Percentiles rank a stretch among this genome's conserved stretches.
Conservation (phyloP, 2,113 vertebrate genomes). For the Thinocorus orbignyianus region DNA sequence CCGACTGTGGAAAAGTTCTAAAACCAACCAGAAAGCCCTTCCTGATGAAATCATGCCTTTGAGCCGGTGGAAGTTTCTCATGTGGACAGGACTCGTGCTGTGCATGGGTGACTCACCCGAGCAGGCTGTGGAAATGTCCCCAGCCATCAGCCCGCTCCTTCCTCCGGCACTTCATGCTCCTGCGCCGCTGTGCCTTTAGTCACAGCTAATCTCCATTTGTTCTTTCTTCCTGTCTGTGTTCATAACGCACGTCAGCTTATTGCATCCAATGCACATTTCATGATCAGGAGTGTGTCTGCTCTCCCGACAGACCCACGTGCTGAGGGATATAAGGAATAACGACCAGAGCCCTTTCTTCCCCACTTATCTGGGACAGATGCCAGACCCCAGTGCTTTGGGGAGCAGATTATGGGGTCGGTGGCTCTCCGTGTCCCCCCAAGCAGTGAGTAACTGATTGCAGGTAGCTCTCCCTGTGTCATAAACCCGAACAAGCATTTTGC, state of each 20-base stretch:
- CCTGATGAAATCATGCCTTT: neutral
- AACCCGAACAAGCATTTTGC: neutral
- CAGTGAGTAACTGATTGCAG: rapidly evolving
- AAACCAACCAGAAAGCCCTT: neutral
- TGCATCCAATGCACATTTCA: neutral
- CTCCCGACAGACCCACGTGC: neutral
- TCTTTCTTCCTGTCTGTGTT: neutral
- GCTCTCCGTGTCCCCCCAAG: neutral
- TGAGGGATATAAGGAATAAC: neutral
- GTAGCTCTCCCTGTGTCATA: rapidly evolving
- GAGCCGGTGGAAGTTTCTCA: neutral
- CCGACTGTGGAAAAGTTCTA: neutral
- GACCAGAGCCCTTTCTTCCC: neutral
- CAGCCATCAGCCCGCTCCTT: neutral
- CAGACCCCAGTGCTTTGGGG: neutral
- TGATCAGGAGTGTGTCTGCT: rapidly evolving
- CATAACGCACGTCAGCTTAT: neutral
- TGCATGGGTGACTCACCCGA: neutral
- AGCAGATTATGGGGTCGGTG: neutral
- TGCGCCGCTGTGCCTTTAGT: neutral
- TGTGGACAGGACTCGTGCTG: neutral
- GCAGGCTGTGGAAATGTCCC: neutral
- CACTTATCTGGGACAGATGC: neutral
- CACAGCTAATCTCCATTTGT: neutral
- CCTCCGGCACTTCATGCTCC: neutral